Percentiles rank a stretch among this genome's conserved stretches.
Conservation (phyloP, 2,888 invertebrate species). For the Limnephilus auricula region DNA sequence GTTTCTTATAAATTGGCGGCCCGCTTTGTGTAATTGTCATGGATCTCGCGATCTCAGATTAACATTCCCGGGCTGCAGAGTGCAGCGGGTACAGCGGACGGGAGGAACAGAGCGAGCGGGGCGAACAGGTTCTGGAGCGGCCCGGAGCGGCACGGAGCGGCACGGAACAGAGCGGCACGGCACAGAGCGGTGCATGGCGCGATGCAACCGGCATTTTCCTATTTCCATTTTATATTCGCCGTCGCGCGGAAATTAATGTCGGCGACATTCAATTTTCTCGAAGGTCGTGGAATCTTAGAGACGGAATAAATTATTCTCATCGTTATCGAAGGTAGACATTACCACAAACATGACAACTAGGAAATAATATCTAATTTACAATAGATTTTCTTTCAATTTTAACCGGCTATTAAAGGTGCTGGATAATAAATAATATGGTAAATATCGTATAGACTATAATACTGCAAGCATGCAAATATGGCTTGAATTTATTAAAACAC, state of each 20-base stretch:
- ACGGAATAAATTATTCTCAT: neutral
- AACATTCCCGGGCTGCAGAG: slow-evolving; percentile 21
- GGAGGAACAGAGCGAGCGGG: neutral
- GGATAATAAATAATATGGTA: neutral
- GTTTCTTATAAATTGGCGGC: neutral
- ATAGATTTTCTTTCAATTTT: neutral
- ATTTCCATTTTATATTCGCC: slow-evolving; percentile 12
- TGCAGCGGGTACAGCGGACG: neutral
- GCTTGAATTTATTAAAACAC: neutral
- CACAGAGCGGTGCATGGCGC: neutral
- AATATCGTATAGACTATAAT: too few relatives aligned
- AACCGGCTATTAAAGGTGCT: neutral
- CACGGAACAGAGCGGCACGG: neutral
- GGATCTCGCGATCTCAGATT: slow-evolving; percentile 27
- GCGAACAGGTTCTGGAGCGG: slow-evolving; percentile 19
- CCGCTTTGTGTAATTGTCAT: neutral
- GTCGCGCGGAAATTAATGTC: neutral
- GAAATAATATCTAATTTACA: neutral
- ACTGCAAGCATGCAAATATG: neutral
- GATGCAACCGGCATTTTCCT: neutral
- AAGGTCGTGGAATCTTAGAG: neutral
- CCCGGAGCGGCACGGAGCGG: neutral
- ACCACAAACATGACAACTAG: neutral
- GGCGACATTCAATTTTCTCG: slow-evolving; percentile 12
- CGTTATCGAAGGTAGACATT: neutral